Evolutionary conservation across 2,888 invertebrate genomes (phyloP).

Genomic region (Torymus aiolomorphi): DNA sequence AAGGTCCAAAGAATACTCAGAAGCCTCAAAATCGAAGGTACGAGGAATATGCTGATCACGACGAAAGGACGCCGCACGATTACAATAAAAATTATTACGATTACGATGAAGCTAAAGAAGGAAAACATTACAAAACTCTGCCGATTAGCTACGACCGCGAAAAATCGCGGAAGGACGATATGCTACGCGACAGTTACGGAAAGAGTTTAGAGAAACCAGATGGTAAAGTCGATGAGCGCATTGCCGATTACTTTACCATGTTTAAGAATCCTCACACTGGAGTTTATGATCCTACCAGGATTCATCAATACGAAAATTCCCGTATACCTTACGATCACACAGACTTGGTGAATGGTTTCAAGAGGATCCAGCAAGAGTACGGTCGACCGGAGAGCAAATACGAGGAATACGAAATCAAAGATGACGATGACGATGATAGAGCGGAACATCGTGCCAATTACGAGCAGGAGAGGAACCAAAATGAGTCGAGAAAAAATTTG

Average conservation of each 20-base stretch:
- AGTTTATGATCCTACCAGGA: constrained; percentile 58
- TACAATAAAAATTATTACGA: constrained; percentile 33
- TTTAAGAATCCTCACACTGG: constrained; percentile 65
- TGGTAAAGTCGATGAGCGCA: constrained; percentile 66
- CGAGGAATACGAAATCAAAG: constrained; percentile 68
- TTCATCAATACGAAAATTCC: constrained; percentile 46
- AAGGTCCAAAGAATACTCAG: not conserved
- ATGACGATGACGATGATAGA: constrained; percentile 8
- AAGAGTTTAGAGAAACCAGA: constrained; percentile 66
- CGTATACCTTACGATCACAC: constrained; percentile 21
- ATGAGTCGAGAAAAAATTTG: constrained; percentile 9
- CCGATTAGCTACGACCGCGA: constrained; percentile 52
- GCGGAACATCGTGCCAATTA: constrained; percentile 26
- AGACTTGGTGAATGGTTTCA: constrained; percentile 33
- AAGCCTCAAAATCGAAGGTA: not conserved
- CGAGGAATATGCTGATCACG: not conserved
- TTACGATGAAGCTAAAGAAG: not conserved
- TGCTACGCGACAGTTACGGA: constrained; percentile 71
- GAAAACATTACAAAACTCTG: not conserved
- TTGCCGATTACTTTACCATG: constrained; percentile 67
- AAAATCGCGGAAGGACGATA: constrained; percentile 29
- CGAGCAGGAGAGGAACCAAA: constrained; percentile 26
- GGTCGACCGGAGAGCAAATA: constrained; percentile 63
- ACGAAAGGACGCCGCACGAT: not conserved
- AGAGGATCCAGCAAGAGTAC: constrained; percentile 47